Evolutionary conservation across 2,888 invertebrate species (phyloP).

Genomic region (Limnephilus marmoratus): DNA sequence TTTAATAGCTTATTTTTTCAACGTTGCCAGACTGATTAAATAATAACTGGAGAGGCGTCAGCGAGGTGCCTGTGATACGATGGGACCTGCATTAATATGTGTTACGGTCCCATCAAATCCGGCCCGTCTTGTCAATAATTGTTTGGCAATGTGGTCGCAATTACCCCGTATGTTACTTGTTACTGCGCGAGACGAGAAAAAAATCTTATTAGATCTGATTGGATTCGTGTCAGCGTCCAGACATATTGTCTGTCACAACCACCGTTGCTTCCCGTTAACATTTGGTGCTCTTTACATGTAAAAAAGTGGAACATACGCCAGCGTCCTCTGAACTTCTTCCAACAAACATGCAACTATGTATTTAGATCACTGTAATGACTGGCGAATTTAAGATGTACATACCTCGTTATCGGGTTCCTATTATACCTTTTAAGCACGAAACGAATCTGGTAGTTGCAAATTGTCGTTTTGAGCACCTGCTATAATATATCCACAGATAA

Average conservation of each 20-base stretch:
- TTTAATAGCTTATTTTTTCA: background rate
- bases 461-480: background rate
- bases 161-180: constrained; percentile 1
- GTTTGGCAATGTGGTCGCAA: constrained; percentile 16
- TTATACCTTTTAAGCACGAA: background rate
- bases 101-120: background rate
- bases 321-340: background rate
- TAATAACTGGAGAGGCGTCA: background rate
- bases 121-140: background rate
- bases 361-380: constrained; percentile 10
- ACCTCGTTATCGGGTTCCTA: background rate
- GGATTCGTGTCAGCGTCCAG: constrained; percentile 41
- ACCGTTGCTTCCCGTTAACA: constrained; percentile 20
- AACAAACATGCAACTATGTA: constrained; percentile 7
- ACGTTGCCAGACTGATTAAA: background rate
- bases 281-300: background rate
- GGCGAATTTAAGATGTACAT: background rate
- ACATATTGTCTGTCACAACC: constrained; percentile 20
- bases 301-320: constrained; percentile 23
- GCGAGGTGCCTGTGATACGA: background rate
- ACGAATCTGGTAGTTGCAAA: background rate
- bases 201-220: constrained; percentile 39
- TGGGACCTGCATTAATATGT: background rate
- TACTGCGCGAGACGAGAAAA: constrained; percentile 7
- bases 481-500: background rate